A percentile compares a stretch with the other conserved stretches of the same genome.
Evolutionary conservation across 2,113 vertebrate genomes (phyloP).

Genomic region (Hucho hucho): DNA sequence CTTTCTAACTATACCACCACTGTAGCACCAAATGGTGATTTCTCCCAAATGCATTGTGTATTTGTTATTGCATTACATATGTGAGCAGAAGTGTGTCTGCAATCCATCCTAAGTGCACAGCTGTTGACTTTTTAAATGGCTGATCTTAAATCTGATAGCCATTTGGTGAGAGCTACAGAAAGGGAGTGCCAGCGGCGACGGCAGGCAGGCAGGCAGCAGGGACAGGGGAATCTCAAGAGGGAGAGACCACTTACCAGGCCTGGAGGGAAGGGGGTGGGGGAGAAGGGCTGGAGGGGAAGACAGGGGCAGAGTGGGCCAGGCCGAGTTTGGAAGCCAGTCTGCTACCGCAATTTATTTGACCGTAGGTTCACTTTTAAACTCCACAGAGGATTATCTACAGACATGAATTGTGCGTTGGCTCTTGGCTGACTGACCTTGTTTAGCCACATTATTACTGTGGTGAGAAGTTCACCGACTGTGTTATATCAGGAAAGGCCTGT

Average conservation of each 20-base stretch:
- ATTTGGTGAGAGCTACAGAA: constrained; percentile 40
- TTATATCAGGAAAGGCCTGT: too few relatives aligned
- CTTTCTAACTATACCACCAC: constrained; percentile 4
- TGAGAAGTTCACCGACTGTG: too few relatives aligned
- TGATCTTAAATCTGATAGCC: constrained; percentile 65
- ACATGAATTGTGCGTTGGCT: background rate
- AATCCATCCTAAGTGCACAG: constrained; percentile 62
- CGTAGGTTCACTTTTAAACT: background rate
- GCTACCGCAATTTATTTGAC: background rate
- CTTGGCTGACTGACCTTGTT: background rate
- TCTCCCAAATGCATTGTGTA: too few relatives aligned
- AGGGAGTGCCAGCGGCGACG: constrained; percentile 45
- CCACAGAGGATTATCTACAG: background rate
- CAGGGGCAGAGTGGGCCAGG: background rate
- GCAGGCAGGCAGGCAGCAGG: constrained; percentile 43
- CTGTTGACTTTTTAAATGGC: constrained; percentile 71
- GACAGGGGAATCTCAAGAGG: constrained; percentile 49
- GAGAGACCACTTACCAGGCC: constrained; percentile 60
- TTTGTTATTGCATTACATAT: constrained; percentile 54
- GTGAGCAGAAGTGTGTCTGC: constrained; percentile 52
- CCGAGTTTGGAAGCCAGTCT: background rate
- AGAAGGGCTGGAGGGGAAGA: constrained; percentile 6
- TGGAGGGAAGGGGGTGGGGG: constrained; percentile 10
- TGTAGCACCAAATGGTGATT: background rate
- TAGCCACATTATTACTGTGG: too few relatives aligned